These are phyloP conservation scores for Arion vulgaris DNA, from an alignment of 1,140 invertebrate genomes.

Conservation along the genomic window DNA sequence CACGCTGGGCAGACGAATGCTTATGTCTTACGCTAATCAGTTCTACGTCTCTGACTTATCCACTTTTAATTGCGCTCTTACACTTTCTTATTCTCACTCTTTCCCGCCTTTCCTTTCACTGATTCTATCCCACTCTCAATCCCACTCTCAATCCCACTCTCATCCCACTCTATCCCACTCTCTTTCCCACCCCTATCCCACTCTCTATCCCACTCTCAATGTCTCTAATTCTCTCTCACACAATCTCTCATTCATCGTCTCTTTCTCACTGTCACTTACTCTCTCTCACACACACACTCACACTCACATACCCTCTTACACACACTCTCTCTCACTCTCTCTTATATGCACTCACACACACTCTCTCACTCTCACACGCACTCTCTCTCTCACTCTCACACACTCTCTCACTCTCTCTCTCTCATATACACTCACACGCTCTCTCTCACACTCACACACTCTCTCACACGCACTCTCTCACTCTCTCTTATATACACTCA, in stretches of 20 bases:
- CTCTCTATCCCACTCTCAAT: neutral
- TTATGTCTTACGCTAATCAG: too few relatives aligned
- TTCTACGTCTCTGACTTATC: too few relatives aligned
- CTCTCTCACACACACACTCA: neutral
- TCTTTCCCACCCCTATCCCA: neutral
- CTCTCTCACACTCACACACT: neutral
- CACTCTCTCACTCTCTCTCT: neutral
- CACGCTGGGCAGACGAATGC: too few relatives aligned
- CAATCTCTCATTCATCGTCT: neutral
- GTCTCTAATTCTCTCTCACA: neutral
- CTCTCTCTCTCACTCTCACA: too few relatives aligned
- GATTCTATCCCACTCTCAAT: neutral
- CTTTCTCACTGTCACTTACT: neutral
- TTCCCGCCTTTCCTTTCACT: too few relatives aligned
- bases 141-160: neutral
- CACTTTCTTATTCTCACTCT: too few relatives aligned
- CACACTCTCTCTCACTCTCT: too few relatives aligned
- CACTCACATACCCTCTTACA: too few relatives aligned
- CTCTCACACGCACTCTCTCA: neutral
- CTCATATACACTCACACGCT: neutral
- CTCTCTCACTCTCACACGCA: too few relatives aligned
- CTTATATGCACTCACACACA: too few relatives aligned
- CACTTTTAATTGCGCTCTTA: too few relatives aligned
- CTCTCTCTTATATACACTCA: neutral
- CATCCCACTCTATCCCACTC: neutral